Conservation (phyloP, 2,888 invertebrate species). For the Rutpela maculata region DNA sequence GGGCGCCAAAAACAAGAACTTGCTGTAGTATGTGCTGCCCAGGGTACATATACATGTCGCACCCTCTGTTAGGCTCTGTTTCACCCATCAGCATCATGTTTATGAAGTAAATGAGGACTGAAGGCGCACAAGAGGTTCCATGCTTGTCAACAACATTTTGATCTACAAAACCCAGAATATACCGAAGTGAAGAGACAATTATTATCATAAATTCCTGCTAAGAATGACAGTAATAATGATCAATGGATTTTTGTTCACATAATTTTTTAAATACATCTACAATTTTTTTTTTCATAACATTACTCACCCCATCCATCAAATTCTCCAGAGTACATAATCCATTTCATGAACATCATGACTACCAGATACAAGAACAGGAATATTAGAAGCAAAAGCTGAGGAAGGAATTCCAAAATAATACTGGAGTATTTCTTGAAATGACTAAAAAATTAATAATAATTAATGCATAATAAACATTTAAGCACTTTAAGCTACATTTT, state of each 20-base stretch:
- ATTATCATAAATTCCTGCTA: too few relatives aligned
- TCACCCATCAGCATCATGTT: slow-evolving; percentile 83
- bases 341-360: slow-evolving; percentile 94
- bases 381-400: slow-evolving; percentile 91
- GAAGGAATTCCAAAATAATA: slow-evolving; percentile 90
- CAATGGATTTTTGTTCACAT: too few relatives aligned
- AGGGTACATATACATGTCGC: slow-evolving; percentile 78
- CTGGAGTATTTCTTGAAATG: slow-evolving; percentile 82
- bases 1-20: slow-evolving; percentile 79
- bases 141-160: slow-evolving; percentile 48
- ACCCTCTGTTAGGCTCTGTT: slow-evolving; percentile 69
- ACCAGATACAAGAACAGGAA: slow-evolving; percentile 94
- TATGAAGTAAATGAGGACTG: slow-evolving; percentile 85
- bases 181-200: too few relatives aligned
- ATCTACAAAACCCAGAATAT: slow-evolving; percentile 15
- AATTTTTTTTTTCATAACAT: background rate
- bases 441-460: slow-evolving; percentile 69
- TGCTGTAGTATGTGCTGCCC: slow-evolving; percentile 79
- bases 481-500: too few relatives aligned
- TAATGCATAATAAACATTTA: background rate
- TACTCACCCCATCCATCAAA: slow-evolving; percentile 68
- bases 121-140: slow-evolving; percentile 81
- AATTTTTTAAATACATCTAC: too few relatives aligned
- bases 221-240: too few relatives aligned
- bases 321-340: slow-evolving; percentile 82